phyloP scores from a whole-genome alignment of 2,113 vertebrate genomes.

The Platysternon megacephalum region DNA sequence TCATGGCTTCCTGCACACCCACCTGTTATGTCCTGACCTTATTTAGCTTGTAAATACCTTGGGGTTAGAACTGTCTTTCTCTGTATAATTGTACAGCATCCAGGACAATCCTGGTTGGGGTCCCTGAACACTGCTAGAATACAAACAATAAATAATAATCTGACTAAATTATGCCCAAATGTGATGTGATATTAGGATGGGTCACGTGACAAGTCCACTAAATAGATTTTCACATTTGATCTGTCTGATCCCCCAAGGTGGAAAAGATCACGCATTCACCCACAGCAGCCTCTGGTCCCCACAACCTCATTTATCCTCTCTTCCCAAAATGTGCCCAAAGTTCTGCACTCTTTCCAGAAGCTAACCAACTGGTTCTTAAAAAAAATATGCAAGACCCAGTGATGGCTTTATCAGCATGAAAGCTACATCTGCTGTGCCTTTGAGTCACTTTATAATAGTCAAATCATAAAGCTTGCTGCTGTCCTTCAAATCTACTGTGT shows the following conservation, averaged over 20 bases:
- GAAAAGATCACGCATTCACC: background rate
- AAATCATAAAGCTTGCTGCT: slow-evolving; percentile 21
- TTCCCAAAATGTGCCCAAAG: background rate
- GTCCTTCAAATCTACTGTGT: background rate
- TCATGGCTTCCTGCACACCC: background rate
- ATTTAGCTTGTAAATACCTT: background rate
- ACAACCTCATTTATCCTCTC: background rate
- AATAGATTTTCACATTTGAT: background rate
- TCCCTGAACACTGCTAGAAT: background rate
- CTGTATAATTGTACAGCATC: background rate
- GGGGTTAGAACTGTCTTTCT: background rate
- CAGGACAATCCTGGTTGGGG: background rate
- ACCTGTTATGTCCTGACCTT: background rate
- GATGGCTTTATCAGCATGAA: background rate
- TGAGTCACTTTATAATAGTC: slow-evolving; percentile 4
- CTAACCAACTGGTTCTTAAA: background rate
- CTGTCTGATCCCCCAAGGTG: background rate
- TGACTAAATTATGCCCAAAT: background rate
- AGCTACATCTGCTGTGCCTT: background rate
- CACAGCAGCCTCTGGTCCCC: background rate
- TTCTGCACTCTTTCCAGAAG: background rate
- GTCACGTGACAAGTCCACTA: too few relatives aligned
- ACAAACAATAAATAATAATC: background rate
- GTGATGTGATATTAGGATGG: background rate
- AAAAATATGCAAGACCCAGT: background rate